These are phyloP conservation scores for Molossus alvarezi DNA, from an alignment of 2,797 vertebrate species.

Conservation along the genomic window DNA sequence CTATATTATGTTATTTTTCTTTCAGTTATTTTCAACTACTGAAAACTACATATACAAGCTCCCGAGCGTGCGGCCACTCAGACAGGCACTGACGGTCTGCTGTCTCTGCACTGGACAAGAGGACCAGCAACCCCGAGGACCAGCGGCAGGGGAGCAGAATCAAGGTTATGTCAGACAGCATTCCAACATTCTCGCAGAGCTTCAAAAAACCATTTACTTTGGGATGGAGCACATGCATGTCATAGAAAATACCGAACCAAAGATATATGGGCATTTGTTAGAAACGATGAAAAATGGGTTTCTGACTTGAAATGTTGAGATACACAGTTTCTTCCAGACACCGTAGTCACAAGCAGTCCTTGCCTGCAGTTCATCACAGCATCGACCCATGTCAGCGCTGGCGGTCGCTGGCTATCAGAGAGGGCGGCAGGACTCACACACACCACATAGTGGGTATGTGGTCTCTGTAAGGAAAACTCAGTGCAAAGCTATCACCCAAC, in stretches of 20 bases:
- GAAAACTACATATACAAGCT: background rate
- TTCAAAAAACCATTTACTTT: background rate
- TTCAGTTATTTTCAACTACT: constrained; percentile 16
- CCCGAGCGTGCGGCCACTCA: background rate
- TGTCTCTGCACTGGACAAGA: background rate
- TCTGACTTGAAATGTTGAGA: constrained; percentile 53
- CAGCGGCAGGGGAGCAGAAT: background rate
- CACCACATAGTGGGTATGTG: background rate
- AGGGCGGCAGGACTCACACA: background rate
- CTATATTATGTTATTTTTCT: background rate
- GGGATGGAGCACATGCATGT: background rate
- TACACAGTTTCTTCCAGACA: background rate
- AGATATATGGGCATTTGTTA: background rate
- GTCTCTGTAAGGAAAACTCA: background rate
- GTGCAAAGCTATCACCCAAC: background rate
- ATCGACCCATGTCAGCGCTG: background rate
- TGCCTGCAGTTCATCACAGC: background rate
- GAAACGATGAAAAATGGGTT: background rate
- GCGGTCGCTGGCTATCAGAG: background rate
- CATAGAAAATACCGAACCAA: background rate
- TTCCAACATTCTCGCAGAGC: background rate
- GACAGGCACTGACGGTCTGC: background rate
- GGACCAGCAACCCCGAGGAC: background rate
- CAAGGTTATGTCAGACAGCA: background rate
- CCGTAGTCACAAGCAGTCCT: background rate